Percentiles rank a stretch among this genome's conserved stretches.
Conservation (phyloP, 1,140 invertebrate species). For the Dendrolimus kikuchii region DNA sequence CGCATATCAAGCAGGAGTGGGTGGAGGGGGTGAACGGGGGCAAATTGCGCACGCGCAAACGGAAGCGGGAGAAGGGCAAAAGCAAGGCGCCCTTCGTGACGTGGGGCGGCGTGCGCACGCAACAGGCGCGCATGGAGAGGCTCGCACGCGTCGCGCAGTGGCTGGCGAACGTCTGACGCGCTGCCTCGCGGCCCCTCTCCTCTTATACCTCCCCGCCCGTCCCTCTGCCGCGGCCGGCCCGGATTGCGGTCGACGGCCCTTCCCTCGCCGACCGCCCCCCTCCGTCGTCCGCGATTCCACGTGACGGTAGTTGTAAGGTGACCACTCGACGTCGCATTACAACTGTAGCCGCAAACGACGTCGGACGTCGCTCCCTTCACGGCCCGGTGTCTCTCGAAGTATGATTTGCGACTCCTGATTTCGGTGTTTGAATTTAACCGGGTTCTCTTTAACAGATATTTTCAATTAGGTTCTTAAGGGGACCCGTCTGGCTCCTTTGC, state of each 20-base stretch:
- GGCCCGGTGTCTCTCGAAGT: background rate
- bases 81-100: constrained; percentile 1
- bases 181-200: too few species aligned
- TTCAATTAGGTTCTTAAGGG: too few species aligned
- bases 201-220: too few species aligned
- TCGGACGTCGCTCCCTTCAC: background rate
- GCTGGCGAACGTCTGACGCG: constrained; percentile 15
- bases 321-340: too few species aligned
- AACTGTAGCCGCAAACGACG: too few species aligned
- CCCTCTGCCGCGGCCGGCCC: background rate
- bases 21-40: constrained; percentile 5
- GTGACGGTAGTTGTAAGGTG: too few species aligned
- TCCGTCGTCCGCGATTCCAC: too few species aligned
- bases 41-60: constrained; percentile 5
- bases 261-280: background rate
- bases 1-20: constrained; percentile 20
- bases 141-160: constrained; percentile 17
- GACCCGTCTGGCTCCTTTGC: too few species aligned
- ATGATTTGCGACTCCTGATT: background rate
- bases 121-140: constrained; percentile 3
- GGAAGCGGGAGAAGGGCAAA: constrained; percentile 3
- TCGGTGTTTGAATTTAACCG: too few species aligned
- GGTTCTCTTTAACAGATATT: too few species aligned
- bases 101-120: constrained; percentile 6
- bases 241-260: constrained; percentile 5